Conservation (phyloP, 2,113 vertebrate genomes). For the Alaudala cheleensis region DNA sequence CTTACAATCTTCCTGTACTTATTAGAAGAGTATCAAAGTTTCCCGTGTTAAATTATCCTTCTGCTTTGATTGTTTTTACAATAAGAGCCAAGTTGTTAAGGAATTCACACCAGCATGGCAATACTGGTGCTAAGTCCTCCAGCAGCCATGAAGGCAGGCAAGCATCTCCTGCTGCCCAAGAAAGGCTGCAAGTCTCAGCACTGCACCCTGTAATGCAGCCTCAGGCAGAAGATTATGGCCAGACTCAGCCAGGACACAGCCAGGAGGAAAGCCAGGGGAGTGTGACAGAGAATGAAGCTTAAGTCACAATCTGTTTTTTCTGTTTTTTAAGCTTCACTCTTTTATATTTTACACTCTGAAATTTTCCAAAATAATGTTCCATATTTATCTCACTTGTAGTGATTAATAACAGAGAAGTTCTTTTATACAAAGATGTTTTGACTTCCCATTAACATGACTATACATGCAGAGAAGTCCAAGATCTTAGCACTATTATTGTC, state of each 20-base stretch:
- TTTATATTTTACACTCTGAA: background rate
- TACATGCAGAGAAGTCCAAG: background rate
- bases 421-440: background rate
- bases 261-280: background rate
- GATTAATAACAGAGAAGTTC: background rate
- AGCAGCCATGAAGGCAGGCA: accelerated
- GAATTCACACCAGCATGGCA: background rate
- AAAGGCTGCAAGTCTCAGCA: background rate
- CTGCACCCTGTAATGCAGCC: background rate
- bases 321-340: background rate
- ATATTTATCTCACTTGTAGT: background rate
- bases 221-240: background rate
- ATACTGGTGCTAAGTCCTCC: background rate
- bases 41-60: background rate
- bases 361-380: background rate
- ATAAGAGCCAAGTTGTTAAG: background rate
- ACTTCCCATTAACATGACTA: background rate
- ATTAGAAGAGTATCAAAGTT: background rate
- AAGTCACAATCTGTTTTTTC: background rate
- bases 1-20: background rate
- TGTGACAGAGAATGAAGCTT: background rate
- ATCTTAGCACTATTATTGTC: background rate
- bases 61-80: background rate
- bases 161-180: accelerated
- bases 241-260: background rate